Conservation (phyloP, 2,888 invertebrate species). For the Cantharis rufa region DNA sequence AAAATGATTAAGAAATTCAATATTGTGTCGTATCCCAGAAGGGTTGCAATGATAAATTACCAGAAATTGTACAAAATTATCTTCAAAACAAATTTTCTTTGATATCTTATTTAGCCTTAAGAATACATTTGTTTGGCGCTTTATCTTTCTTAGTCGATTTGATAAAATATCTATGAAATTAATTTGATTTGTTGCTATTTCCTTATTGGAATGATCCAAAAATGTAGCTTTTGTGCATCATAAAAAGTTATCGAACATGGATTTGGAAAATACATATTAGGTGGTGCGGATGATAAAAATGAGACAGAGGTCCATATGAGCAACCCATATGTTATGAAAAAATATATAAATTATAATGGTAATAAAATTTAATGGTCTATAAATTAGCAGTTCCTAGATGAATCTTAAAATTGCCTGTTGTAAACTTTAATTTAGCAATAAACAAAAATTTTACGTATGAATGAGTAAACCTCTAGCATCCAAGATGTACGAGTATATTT, state of each 20-base stretch:
- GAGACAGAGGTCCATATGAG: neutral
- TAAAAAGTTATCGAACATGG: no score
- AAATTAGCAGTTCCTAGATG: neutral
- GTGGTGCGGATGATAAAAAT: neutral
- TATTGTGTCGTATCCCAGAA: neutral
- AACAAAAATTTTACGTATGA: conserved; percentile 9
- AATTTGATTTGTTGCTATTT: neutral
- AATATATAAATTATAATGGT: neutral
- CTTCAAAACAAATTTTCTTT: neutral
- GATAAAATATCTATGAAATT: neutral
- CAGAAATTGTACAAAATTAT: neutral
- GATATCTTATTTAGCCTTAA: neutral
- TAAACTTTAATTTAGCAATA: neutral
- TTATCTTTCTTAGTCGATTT: neutral
- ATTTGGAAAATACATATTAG: neutral
- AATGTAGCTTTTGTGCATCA: neutral
- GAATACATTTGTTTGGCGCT: neutral
- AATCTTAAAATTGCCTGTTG: neutral
- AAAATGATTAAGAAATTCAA: neutral
- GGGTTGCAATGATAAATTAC: neutral
- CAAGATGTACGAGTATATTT: neutral
- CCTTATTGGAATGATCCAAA: neutral
- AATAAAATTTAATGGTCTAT: neutral
- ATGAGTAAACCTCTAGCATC: neutral
- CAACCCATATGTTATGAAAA: neutral